Conservation (phyloP, 2,113 vertebrate genomes). For the Trogon melanurus region DNA sequence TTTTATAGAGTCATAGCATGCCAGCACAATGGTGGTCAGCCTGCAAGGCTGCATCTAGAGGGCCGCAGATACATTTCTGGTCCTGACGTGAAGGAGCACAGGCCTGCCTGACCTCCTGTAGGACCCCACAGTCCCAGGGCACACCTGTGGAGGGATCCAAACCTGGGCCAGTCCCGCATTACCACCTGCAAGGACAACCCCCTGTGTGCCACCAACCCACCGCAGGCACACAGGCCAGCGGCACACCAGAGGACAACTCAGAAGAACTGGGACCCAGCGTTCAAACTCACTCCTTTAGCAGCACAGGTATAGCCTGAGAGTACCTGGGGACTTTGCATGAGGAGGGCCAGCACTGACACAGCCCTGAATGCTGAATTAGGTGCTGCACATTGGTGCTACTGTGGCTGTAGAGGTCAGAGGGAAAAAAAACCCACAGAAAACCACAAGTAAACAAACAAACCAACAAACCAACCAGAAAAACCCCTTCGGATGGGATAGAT, state of each 20-base stretch:
- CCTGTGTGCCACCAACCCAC: neutral
- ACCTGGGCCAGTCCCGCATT: neutral
- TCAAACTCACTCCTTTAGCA: neutral
- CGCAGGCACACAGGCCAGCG: neutral
- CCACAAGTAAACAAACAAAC: no score
- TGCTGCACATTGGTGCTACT: neutral
- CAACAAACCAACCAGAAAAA: no score
- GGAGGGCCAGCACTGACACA: neutral
- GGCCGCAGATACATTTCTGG: neutral
- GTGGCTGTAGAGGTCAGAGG: neutral
- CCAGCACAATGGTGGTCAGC: neutral
- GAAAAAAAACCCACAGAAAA: neutral
- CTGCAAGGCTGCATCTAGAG: neutral
- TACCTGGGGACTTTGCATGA: neutral
- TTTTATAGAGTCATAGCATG: neutral
- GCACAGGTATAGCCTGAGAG: neutral
- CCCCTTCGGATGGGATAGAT: neutral
- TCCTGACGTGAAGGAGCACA: neutral
- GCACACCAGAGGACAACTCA: no score
- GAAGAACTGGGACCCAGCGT: fast-evolving
- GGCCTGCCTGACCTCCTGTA: fast-evolving
- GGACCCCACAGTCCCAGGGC: neutral
- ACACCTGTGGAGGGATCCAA: neutral
- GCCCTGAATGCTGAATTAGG: neutral
- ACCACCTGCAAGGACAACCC: neutral